These are phyloP conservation scores for Pachycephus smyrnensis DNA, from an alignment of 2,888 invertebrate species.

Conservation along the genomic window DNA sequence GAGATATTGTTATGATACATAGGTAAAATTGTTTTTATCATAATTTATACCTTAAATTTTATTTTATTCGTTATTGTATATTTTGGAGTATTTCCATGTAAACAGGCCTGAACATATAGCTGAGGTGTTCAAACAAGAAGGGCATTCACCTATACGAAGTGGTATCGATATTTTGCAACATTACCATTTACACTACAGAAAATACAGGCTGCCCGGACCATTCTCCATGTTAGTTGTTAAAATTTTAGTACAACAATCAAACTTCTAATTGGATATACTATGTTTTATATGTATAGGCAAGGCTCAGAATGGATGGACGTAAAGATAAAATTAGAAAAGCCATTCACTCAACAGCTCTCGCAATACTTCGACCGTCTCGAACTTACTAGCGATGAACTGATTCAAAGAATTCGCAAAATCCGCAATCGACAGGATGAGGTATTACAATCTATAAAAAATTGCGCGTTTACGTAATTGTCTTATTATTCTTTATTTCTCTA, in stretches of 20 bases:
- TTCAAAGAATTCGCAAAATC: slow-evolving; percentile 68
- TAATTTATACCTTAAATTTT: background rate
- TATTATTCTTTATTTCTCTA: slow-evolving; percentile 25
- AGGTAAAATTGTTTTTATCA: slow-evolving; percentile 31
- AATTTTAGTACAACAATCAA: background rate
- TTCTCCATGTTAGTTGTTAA: slow-evolving; percentile 70
- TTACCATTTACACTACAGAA: slow-evolving; percentile 72
- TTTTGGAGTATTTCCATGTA: background rate
- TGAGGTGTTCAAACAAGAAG: slow-evolving; percentile 74
- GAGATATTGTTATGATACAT: slow-evolving; percentile 73
- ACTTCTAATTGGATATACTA: slow-evolving; percentile 10
- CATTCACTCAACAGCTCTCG: slow-evolving; percentile 66
- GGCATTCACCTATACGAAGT: slow-evolving; percentile 72
- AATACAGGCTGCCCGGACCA: slow-evolving; percentile 70
- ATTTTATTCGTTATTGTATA: background rate
- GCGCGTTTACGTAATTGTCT: background rate
- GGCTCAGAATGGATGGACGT: slow-evolving; percentile 74
- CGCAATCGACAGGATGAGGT: slow-evolving; percentile 77
- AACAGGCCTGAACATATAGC: slow-evolving; percentile 74
- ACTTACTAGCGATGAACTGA: slow-evolving; percentile 64
- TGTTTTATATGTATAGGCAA: slow-evolving; percentile 63
- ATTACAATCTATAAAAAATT: slow-evolving; percentile 39
- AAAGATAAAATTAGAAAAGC: slow-evolving; percentile 68
- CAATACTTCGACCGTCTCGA: slow-evolving; percentile 58
- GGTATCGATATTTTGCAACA: slow-evolving; percentile 75